These are phyloP conservation scores for Thumatha senex DNA, from an alignment of 2,888 invertebrate species.

Conservation along the genomic window DNA sequence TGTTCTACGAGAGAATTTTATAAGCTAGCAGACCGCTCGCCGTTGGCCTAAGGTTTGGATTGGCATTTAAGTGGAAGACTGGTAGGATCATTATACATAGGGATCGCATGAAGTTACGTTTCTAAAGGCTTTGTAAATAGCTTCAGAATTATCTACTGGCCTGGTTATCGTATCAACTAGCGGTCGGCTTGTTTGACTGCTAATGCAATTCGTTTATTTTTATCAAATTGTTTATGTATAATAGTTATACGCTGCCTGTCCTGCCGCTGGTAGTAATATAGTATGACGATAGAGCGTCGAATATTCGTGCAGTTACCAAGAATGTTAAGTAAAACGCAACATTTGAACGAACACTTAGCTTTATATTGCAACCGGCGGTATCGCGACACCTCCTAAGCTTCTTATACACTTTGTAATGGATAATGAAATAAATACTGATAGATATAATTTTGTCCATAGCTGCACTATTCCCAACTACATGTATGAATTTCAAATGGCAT, in stretches of 20 bases:
- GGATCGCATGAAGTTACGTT: conserved; percentile 37
- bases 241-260: conserved; percentile 21
- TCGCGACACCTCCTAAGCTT: conserved; percentile 26
- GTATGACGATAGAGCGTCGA: background rate
- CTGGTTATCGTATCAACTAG: conserved; percentile 21
- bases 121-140: conserved; percentile 60
- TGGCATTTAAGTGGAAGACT: conserved; percentile 75
- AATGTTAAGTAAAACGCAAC: conserved; percentile 19
- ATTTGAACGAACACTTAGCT: conserved; percentile 6
- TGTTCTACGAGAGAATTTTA: conserved; percentile 97
- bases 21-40: conserved; percentile 59
- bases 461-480: conserved; percentile 13
- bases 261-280: conserved; percentile 24
- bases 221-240: conserved; percentile 35
- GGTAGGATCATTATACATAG: conserved; percentile 46
- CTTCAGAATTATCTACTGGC: conserved; percentile 40
- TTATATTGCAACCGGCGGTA: conserved; percentile 21
- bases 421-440: conserved; percentile 25
- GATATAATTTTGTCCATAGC: conserved; percentile 10
- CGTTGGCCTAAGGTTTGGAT: conserved; percentile 46
- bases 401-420: conserved; percentile 26
- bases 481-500: conserved; percentile 13
- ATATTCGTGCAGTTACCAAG: conserved; percentile 21
- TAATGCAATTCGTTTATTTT: conserved; percentile 28
- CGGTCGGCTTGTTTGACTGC: conserved; percentile 21